Base-by-base conservation (phyloP, 2,113 vertebrate species). In the Piaya cayana region DNA sequence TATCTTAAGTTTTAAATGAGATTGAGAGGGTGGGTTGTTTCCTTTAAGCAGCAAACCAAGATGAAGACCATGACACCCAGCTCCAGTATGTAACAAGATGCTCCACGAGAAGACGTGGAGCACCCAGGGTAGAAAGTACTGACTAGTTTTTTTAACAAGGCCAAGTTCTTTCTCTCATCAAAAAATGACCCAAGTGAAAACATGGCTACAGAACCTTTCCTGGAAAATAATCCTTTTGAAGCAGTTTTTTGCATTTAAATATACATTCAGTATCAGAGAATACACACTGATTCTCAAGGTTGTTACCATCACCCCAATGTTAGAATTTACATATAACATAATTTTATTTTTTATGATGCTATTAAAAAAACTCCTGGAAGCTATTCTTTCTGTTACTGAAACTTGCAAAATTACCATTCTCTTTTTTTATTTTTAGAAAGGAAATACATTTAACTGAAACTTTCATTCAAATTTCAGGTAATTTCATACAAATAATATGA, bases 331-430 rank as follows among this genome's bases (percentile, higher is more conserved):
- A 85, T 52, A 22, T 2, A 90, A 14, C 13, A 60, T 21, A 0
- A 68, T 39, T 68, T 89, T 18, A 50, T 50, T 88, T 68, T 58
- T 59, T 7, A 86, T 88, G 52, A 78, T 8, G 4, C 30, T 67
- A 62, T 9, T 88, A 34, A 70, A 86, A 86, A 82, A 68, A 64
- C 50, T 36, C 88, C 88, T 76, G 39, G 65, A 92, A 91, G 77
- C 72, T 91, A 86, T 39, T 81, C 39, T 86, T 95, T 83, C 64
- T 83, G 88, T 43, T 49, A 49, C n/a, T 32, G 43, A 86, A 95
- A 82, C 43, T 71, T 12, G 52, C 47, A 68, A 80, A 78, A 86
- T 36, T 22, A n/a, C 22, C 29, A 71, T 79, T 58, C 21, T 58
- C 78, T 74, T 49, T 22, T 22, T 23, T 49, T 84, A 43, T 43